phyloP scores from a whole-genome alignment of 2,113 vertebrate genomes.

The Ceyx melanurus region DNA sequence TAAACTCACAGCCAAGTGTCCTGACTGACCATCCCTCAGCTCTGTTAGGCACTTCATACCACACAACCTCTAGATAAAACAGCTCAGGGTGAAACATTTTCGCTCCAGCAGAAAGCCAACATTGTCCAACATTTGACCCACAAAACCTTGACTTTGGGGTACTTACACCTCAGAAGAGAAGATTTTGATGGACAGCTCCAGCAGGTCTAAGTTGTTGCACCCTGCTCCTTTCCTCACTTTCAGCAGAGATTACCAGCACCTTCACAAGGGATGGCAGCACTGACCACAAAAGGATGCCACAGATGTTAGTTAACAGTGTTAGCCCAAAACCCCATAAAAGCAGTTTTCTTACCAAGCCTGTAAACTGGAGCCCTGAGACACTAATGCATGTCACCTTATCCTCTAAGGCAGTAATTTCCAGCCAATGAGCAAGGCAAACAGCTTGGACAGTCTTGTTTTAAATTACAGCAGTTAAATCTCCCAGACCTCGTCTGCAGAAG shows the following conservation, averaged over 20 bases:
- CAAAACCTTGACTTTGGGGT: not conserved
- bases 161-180: not conserved
- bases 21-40: accelerated
- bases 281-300: not conserved
- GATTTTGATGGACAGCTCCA: not conserved
- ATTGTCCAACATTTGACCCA: not conserved
- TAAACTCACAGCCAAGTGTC: not conserved
- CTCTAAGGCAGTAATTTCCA: not conserved
- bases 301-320: not conserved
- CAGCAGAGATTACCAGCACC: not conserved
- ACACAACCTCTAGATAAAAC: not conserved
- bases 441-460: not conserved
- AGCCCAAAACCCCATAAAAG: not conserved
- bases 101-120: not conserved
- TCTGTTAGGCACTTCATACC: not conserved
- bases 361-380: not conserved
- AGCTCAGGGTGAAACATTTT: not conserved
- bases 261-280: not conserved
- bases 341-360: not conserved
- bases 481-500: not conserved
- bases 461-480: not conserved
- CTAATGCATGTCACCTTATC: not conserved
- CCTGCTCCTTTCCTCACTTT: not conserved
- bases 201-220: not conserved
- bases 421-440: not conserved